Percentiles rank a stretch among this genome's conserved stretches.
phyloP scores from a whole-genome alignment of 2,797 vertebrate genomes.

The Alfaro cultratus region DNA sequence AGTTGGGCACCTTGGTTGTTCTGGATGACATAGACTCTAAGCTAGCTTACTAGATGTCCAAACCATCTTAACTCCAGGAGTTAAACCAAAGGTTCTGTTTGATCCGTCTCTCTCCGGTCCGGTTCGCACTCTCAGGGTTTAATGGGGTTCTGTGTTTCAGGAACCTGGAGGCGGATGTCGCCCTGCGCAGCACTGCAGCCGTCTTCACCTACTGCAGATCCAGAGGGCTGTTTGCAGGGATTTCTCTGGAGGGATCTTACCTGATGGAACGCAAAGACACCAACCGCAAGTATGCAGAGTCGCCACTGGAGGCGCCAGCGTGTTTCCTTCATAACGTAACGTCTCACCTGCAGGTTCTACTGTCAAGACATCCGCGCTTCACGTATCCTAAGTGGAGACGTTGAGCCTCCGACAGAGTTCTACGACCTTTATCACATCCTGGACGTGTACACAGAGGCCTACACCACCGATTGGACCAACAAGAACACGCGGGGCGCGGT shows the following conservation, averaged over 20 bases:
- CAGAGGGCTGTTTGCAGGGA: conserved; percentile 92
- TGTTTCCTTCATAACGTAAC: neutral
- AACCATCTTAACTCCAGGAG: neutral
- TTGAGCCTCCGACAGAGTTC: conserved; percentile 86
- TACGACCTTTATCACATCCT: conserved; percentile 88
- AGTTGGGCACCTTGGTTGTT: neutral
- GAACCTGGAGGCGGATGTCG: conserved; percentile 93
- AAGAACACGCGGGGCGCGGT: conserved; percentile 75
- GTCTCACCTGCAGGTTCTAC: conserved; percentile 85
- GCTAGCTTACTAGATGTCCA: neutral
- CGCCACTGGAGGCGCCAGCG: neutral
- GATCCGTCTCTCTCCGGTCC: neutral
- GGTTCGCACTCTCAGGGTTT: neutral
- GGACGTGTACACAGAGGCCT: conserved; percentile 86
- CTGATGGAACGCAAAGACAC: conserved; percentile 96
- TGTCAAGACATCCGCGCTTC: conserved; percentile 89
- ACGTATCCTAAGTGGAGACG: conserved; percentile 90
- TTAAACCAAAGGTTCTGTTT: neutral
- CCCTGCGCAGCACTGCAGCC: conserved; percentile 89
- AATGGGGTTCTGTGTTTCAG: conserved; percentile 64
- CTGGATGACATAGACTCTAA: neutral
- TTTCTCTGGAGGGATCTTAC: conserved; percentile 93
- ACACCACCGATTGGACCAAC: conserved; percentile 82
- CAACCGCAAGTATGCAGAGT: conserved; percentile 88
- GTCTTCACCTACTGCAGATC: conserved; percentile 95